These are phyloP conservation scores for Aleiodes alternator DNA, from an alignment of 2,888 invertebrate species.

Conservation along the genomic window DNA sequence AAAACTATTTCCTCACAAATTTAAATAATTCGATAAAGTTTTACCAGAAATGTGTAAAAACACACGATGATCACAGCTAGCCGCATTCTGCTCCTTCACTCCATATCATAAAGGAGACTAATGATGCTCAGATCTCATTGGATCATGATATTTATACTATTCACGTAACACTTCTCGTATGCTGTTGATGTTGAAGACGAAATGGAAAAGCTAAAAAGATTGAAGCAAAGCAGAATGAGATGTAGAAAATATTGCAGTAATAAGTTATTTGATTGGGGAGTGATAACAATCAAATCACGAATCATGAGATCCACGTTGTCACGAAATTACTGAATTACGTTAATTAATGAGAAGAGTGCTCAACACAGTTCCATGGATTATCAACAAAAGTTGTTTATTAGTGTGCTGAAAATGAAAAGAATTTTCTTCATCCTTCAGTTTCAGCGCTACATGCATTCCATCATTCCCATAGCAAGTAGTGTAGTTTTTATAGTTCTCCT, in stretches of 20 bases:
- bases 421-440: too few relatives aligned
- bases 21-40: neutral
- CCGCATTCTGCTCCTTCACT: slow-evolving; percentile 51
- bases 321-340: neutral
- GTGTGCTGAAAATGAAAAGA: neutral
- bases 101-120: neutral
- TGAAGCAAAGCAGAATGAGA: too few relatives aligned
- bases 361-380: too few relatives aligned
- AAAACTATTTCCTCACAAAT: too few relatives aligned
- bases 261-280: slow-evolving; percentile 17
- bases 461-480: too few relatives aligned
- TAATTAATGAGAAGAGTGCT: neutral
- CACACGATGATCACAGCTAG: slow-evolving; percentile 51
- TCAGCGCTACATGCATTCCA: too few relatives aligned
- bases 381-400: too few relatives aligned
- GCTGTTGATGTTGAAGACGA: neutral
- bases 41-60: slow-evolving; percentile 49
- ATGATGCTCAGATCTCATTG: neutral
- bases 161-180: neutral
- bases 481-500: too few relatives aligned
- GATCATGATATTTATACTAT: slow-evolving; percentile 6
- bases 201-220: neutral
- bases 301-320: neutral
- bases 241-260: neutral
- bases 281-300: slow-evolving; percentile 6